Percentiles rank a stretch among this genome's conserved stretches.
Conservation (phyloP, 2,113 vertebrate genomes). For the Nannobrachium achirus region DNA sequence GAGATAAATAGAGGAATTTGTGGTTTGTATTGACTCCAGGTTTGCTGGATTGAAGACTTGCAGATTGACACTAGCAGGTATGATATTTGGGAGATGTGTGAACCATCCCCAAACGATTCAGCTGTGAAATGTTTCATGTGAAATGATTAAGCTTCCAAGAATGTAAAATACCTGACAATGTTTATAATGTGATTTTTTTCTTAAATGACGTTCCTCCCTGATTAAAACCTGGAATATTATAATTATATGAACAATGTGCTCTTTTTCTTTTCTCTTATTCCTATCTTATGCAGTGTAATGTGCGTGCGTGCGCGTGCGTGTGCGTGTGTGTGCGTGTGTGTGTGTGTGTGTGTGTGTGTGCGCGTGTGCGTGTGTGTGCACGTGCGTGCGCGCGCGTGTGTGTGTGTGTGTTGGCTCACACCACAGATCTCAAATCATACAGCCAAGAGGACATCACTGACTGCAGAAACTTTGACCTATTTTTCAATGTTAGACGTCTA, state of each 20-base stretch:
- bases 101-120: neutral
- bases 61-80: too few relatives aligned
- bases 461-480: conserved; percentile 68
- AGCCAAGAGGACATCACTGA: conserved; percentile 62
- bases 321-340: too few relatives aligned
- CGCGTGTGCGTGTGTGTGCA: too few relatives aligned
- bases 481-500: conserved; percentile 67
- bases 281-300: too few relatives aligned
- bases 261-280: conserved; percentile 56
- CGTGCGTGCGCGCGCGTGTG: too few relatives aligned
- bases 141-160: conserved; percentile 42
- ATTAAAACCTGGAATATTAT: conserved; percentile 51
- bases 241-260: conserved; percentile 38
- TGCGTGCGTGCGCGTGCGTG: too few relatives aligned
- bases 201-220: conserved; percentile 36
- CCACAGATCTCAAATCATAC: conserved; percentile 64
- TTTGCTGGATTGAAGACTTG: neutral
- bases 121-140: conserved; percentile 43
- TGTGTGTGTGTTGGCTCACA: too few relatives aligned
- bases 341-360: too few relatives aligned
- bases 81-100: too few relatives aligned
- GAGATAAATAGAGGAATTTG: neutral
- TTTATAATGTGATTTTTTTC: conserved; percentile 54
- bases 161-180: conserved; percentile 30
- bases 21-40: neutral